A percentile compares a stretch with the other conserved stretches of the same genome.
These are phyloP conservation scores for Nudaria mundana DNA, from an alignment of 2,888 invertebrate genomes.

Conservation along the genomic window DNA sequence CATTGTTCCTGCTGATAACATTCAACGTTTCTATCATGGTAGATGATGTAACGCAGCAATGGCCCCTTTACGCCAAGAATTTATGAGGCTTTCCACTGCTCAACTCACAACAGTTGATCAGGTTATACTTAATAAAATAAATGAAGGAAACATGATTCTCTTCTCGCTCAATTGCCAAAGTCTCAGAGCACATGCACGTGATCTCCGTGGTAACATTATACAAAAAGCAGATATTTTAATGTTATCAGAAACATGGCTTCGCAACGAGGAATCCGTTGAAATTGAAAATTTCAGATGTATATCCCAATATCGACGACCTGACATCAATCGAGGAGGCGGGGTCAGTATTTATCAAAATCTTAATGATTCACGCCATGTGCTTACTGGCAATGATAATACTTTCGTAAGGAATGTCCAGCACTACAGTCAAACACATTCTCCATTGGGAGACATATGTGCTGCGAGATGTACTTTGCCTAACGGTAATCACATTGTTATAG, in stretches of 20 bases:
- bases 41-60: not conserved
- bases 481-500: conserved; percentile 24
- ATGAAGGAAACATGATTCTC: not conserved
- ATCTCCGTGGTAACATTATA: conserved; percentile 1
- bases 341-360: conserved; percentile 36
- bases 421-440: conserved; percentile 22
- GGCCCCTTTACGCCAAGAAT: not conserved
- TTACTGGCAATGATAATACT: conserved; percentile 27
- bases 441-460: not conserved
- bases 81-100: not conserved
- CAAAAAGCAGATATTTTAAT: conserved; percentile 3
- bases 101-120: not conserved
- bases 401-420: conserved; percentile 26
- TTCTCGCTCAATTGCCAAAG: conserved; percentile 14
- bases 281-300: conserved; percentile 25
- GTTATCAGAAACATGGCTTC: conserved; percentile 2
- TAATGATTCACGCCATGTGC: conserved; percentile 21
- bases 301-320: conserved; percentile 32
- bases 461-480: conserved; percentile 21
- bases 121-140: not conserved
- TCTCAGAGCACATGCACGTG: not conserved
- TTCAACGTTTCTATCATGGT: conserved; percentile 2
- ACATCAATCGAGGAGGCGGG: conserved; percentile 28
- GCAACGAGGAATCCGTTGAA: conserved; percentile 5
- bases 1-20: conserved; percentile 9